phyloP scores from a whole-genome alignment of 2,888 invertebrate species.

The Parnassius mnemosyne region DNA sequence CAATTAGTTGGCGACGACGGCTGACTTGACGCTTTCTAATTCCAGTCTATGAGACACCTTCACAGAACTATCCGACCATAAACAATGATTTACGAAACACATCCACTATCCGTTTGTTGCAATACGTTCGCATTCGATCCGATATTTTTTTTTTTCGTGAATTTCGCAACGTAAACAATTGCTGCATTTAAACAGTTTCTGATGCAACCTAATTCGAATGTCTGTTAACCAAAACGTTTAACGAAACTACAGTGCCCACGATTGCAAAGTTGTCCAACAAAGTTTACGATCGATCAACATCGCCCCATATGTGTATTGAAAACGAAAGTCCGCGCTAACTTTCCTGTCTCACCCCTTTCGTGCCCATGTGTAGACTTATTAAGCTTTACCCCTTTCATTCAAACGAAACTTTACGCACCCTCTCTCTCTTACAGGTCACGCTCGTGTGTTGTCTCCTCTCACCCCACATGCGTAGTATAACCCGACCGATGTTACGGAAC shows the following conservation, averaged over 20 bases:
- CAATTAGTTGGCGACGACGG: conserved; percentile 67
- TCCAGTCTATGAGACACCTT: conserved; percentile 65
- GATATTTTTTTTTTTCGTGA: conserved; percentile 47
- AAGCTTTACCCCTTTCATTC: conserved; percentile 72
- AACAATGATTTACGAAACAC: conserved; percentile 75
- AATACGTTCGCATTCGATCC: conserved; percentile 60
- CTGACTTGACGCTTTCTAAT: conserved; percentile 76
- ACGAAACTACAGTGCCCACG: conserved; percentile 39
- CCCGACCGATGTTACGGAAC: conserved; percentile 41
- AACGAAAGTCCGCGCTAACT: conserved; percentile 72
- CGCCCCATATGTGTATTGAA: conserved; percentile 71
- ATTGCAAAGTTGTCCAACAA: conserved; percentile 44
- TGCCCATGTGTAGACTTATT: conserved; percentile 65
- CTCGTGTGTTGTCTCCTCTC: conserved; percentile 64
- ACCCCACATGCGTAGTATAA: conserved; percentile 61
- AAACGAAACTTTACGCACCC: conserved; percentile 56
- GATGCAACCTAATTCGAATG: conserved; percentile 34
- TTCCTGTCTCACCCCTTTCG: conserved; percentile 66
- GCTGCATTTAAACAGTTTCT: conserved; percentile 20
- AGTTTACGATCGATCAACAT: conserved; percentile 60
- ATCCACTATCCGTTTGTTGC: conserved; percentile 45
- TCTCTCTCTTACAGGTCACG: conserved; percentile 61
- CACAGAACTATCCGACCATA: conserved; percentile 71
- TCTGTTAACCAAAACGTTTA: conserved; percentile 33
- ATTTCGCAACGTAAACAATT: conserved; percentile 45